Conservation (phyloP, 2,888 invertebrate species). For the Andrena bucephala region DNA sequence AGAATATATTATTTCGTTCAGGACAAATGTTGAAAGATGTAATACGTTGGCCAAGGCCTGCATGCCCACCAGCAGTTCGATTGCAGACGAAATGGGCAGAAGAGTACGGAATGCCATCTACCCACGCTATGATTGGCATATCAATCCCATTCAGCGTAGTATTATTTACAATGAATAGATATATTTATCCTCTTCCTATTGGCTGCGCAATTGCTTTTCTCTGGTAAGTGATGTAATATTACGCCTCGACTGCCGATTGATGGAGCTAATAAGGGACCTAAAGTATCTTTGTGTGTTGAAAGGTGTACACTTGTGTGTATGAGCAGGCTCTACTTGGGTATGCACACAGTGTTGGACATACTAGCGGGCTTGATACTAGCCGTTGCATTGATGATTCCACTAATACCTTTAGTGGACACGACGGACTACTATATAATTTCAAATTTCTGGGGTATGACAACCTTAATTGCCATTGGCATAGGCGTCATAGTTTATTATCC, state of each 20-base stretch:
- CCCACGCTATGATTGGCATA: conserved; percentile 96
- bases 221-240: conserved; percentile 85
- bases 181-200: conserved; percentile 89
- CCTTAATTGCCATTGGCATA: conserved; percentile 89
- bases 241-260: neutral
- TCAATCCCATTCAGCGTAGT: conserved; percentile 95
- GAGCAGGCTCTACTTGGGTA: conserved; percentile 95
- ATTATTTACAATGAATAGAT: conserved; percentile 92
- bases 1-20: conserved; percentile 76
- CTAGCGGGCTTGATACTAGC: conserved; percentile 92
- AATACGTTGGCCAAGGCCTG: conserved; percentile 94
- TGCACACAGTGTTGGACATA: conserved; percentile 96
- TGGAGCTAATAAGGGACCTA: conserved; percentile 24
- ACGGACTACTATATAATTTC: conserved; percentile 91
- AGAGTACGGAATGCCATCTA: conserved; percentile 98
- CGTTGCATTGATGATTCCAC: conserved; percentile 88
- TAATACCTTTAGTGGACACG: conserved; percentile 91
- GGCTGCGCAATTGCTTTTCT: conserved; percentile 87
- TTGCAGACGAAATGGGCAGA: conserved; percentile 95
- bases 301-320: conserved; percentile 92
- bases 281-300: conserved; percentile 59
- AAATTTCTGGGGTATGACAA: conserved; percentile 88
- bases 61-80: conserved; percentile 92
- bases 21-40: conserved; percentile 96
- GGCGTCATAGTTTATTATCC: conserved; percentile 92